Base-by-base conservation (phyloP, 2,113 vertebrate genomes). In the Marmota flaviventris region DNA sequence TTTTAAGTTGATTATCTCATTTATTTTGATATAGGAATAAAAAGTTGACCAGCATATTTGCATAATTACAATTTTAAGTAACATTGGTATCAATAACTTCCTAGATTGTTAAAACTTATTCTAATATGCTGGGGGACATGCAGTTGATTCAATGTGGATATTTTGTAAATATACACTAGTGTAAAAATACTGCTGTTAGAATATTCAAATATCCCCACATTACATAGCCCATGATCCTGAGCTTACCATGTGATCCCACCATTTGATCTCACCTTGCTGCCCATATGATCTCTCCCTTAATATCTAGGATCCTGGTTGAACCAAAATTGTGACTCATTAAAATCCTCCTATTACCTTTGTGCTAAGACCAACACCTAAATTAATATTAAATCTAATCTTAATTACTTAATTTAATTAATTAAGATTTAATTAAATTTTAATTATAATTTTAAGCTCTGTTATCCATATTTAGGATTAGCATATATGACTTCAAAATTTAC, bases 231-330 rank as follows among this genome's bases (percentile, higher is more conserved):
- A 1, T 27, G n/a, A 51, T 56, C 7, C 32, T 76, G 27, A 85
- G 29, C 9, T 56, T 45, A 14, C 63, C 25, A 25, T 65, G 8
- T 22, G 37, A 34, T 51, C 1, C 4, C 13, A 75, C 25, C n/a
- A 25, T 65, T 4, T 17, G 32, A 34, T 58, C 1, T 2, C 17
- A 75, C 25, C 9, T 1, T n/a, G 45, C 39, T 58, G 14, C 4
- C 34, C 1, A 67, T 0, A 13, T 92, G 5, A 14, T 7, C 0
- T 4, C 0, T 39, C 10, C 8, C 18, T 70, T 86, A 42, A 4
- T 10, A 34, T 9, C 5, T 65, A 12, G 0, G 1, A 81, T 51
- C 3, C 34, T 79, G 5, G 0, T 61, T 63, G 42, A 84, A 4
- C 1, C 10, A 63, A 61, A 85, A 82, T 37, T 37, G 1, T 48